These are phyloP conservation scores for Drosophila differens DNA, from an alignment of 2,888 invertebrate species.

Conservation along the genomic window DNA sequence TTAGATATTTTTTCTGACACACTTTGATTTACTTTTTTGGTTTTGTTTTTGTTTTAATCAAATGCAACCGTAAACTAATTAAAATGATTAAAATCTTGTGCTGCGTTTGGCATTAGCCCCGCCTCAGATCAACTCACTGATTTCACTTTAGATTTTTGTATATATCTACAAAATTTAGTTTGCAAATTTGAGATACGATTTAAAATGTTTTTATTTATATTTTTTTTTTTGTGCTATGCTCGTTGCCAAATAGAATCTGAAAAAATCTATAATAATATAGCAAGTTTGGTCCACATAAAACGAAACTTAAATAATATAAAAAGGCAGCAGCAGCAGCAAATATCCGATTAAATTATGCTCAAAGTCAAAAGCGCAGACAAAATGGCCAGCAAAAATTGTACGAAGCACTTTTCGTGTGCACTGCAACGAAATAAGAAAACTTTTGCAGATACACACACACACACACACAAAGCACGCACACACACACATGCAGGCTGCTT, in stretches of 20 bases:
- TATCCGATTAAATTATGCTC: conserved; percentile 82
- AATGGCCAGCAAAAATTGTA: conserved; percentile 70
- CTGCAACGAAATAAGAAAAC: conserved; percentile 68
- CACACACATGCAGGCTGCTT: conserved; percentile 6
- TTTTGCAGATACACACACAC: conserved; percentile 59
- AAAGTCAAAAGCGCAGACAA: conserved; percentile 79
- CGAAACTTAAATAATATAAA: conserved; percentile 72
- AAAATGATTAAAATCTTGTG: conserved; percentile 72
- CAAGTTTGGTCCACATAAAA: conserved; percentile 24
- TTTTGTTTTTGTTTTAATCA: conserved; percentile 34
- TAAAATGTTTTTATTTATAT: conserved; percentile 38
- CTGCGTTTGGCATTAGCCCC: neutral
- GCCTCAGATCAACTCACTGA: conserved; percentile 1
- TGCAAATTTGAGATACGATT: conserved; percentile 47
- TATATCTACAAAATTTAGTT: conserved; percentile 1
- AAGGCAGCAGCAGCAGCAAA: conserved; percentile 62
- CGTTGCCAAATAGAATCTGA: conserved; percentile 56
- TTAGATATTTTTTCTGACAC: conserved; percentile 3
- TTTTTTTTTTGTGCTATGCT: conserved; percentile 5
- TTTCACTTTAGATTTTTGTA: conserved; percentile 15
- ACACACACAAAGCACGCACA: conserved; percentile 20
- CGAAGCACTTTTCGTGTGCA: conserved; percentile 68
- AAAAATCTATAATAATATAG: conserved; percentile 44
- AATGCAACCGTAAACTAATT: conserved; percentile 69
- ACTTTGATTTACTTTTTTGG: neutral